phyloP scores from a whole-genome alignment of 1,140 invertebrate genomes.

The Drosophila nebulosa region DNA sequence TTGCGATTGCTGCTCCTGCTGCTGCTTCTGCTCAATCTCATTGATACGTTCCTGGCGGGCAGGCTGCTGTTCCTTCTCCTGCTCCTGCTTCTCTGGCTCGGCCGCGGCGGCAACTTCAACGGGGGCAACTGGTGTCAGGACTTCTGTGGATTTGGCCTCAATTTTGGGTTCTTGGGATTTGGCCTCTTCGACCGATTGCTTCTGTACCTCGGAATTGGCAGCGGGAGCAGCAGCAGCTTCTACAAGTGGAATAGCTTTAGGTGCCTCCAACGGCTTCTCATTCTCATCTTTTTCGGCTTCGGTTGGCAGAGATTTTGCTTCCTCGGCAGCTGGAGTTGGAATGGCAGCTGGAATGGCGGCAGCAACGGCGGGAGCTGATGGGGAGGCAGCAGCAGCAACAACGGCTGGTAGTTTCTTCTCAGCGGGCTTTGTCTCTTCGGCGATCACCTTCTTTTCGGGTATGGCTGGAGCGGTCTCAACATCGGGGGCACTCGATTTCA shows the following conservation, averaged over 20 bases:
- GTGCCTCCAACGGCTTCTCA: constrained; percentile 42
- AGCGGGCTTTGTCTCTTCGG: constrained; percentile 23
- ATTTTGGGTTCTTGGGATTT: constrained; percentile 39
- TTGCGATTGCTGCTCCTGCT: constrained; percentile 45
- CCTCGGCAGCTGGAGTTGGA: constrained; percentile 14
- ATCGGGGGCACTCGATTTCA: constrained; percentile 36
- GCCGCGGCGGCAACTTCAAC: background rate
- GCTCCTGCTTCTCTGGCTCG: constrained; percentile 10
- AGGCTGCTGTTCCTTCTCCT: constrained; percentile 32
- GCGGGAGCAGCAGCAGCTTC: constrained; percentile 40
- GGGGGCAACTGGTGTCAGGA: background rate
- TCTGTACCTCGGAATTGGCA: constrained; percentile 38
- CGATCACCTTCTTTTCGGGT: constrained; percentile 37
- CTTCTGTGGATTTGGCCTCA: constrained; percentile 39
- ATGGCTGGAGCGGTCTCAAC: constrained; percentile 50
- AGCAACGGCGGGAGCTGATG: background rate
- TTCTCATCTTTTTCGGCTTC: constrained; percentile 42
- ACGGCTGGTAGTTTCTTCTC: constrained; percentile 8
- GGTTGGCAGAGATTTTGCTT: constrained; percentile 9
- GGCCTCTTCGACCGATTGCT: constrained; percentile 52
- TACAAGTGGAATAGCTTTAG: constrained; percentile 47
- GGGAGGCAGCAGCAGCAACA: background rate
- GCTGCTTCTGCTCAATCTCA: constrained; percentile 54
- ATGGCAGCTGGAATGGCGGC: background rate
- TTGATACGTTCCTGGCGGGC: constrained; percentile 59